A percentile compares a stretch with the other conserved stretches of the same genome.
These are phyloP conservation scores for Callosobruchus maculatus DNA, from an alignment of 2,888 invertebrate genomes.

Conservation along the genomic window DNA sequence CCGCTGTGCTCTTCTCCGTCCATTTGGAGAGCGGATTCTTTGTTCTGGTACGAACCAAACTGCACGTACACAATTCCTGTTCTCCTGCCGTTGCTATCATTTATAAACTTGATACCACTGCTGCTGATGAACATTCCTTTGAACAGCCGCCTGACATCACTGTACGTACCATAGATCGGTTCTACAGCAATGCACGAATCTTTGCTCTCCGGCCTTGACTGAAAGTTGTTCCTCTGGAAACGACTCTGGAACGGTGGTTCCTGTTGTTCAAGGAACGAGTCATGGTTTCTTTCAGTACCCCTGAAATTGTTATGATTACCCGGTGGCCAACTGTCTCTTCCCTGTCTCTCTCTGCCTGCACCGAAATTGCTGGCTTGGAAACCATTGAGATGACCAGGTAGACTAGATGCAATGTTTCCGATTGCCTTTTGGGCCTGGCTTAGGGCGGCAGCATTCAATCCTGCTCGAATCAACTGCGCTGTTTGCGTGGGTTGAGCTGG, in stretches of 20 bases:
- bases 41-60: conserved; percentile 72
- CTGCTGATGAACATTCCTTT: conserved; percentile 69
- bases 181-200: conserved; percentile 71
- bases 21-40: conserved; percentile 66
- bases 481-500: background rate
- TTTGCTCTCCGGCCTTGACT: background rate
- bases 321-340: conserved; percentile 12
- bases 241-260: conserved; percentile 17
- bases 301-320: conserved; percentile 6
- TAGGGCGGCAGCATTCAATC: conserved; percentile 22
- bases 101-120: conserved; percentile 82
- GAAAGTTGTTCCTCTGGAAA: conserved; percentile 22
- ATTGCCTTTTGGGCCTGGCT: conserved; percentile 58
- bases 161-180: conserved; percentile 66
- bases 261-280: conserved; percentile 6
- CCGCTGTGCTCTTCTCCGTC: conserved; percentile 65
- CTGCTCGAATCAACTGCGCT: conserved; percentile 1
- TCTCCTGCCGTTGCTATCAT: conserved; percentile 73
- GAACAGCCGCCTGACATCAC: conserved; percentile 80
- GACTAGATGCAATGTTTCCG: conserved; percentile 48
- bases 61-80: conserved; percentile 77
- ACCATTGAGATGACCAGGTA: conserved; percentile 40
- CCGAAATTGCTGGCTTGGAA: conserved; percentile 12
- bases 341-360: conserved; percentile 1
- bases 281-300: conserved; percentile 1